Base-by-base conservation (phyloP, 1,140 invertebrate species). In the Lethrus apterus region DNA sequence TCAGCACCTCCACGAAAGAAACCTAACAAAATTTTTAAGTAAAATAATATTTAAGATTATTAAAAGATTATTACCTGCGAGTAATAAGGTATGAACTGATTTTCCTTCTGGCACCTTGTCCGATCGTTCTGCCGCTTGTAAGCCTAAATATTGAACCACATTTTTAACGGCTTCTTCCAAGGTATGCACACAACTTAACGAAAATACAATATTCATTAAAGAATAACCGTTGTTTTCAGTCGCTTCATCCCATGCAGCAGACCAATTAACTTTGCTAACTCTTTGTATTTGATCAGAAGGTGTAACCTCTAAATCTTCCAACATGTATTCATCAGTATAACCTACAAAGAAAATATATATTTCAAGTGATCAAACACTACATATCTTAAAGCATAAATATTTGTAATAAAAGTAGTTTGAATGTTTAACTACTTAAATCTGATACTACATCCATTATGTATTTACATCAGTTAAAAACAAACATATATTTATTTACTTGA, bases 301-400 rank as follows among this genome's bases (percentile, higher is more conserved):
- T 8, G 78, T 79, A 21, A 98, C 70, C 63, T 97, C 94, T 14
- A 99, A 73, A 73, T 98, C 93, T 72, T 99, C 95, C 29, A 99
- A 66, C 63, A 83, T 79, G 46, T 81, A 81, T 41, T 76, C 77
- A 56, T 80, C 77, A 20, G 78, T 72, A 42, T 79, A 80, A 13
- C 76, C 63, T 56, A 11, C 8, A 38, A 0, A 46, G 17, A 23
- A 42, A 48, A 49, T 13, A 44, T 14, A 19, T 56, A 21, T 3
- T 17, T n/a, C n/a, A n/a, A n/a, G n/a, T n/a, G n/a, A n/a, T n/a
- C n/a, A n/a, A n/a, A n/a, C n/a, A n/a, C n/a, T n/a, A n/a, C n/a
- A n/a, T n/a, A n/a, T n/a, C n/a, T n/a, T n/a, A n/a, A n/a, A n/a
- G n/a, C n/a, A n/a, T n/a, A n/a, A n/a, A n/a, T n/a, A n/a, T n/a